Conservation (phyloP, 1,140 invertebrate species). For the Tetragnatha versicolor region DNA sequence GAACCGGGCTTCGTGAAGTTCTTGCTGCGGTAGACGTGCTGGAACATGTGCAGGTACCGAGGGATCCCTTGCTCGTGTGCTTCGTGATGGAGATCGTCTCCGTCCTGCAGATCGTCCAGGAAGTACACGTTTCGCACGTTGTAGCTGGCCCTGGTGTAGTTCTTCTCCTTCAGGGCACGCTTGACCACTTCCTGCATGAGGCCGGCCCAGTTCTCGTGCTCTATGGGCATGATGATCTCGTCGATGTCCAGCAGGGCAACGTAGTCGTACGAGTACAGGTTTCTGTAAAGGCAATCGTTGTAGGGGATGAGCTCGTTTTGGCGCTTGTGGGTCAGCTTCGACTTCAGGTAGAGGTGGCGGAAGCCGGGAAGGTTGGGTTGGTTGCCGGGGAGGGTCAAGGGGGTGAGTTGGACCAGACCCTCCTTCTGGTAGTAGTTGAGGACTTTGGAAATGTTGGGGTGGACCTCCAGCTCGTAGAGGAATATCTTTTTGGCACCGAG, state of each 20-base stretch:
- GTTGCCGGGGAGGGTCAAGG: slow-evolving; percentile 86
- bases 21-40: slow-evolving; percentile 87
- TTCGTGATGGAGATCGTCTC: slow-evolving; percentile 59
- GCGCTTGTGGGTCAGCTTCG: slow-evolving; percentile 86
- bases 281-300: slow-evolving; percentile 95
- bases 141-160: slow-evolving; percentile 81
- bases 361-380: slow-evolving; percentile 88
- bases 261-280: slow-evolving; percentile 89
- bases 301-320: slow-evolving; percentile 96
- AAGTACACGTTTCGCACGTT: slow-evolving; percentile 95
- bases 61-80: slow-evolving; percentile 72
- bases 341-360: slow-evolving; percentile 86
- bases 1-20: slow-evolving; percentile 93
- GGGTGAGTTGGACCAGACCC: slow-evolving; percentile 82
- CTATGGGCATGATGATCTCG: slow-evolving; percentile 92
- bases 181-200: slow-evolving; percentile 76
- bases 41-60: slow-evolving; percentile 91
- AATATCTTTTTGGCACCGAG: slow-evolving; percentile 92
- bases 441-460: slow-evolving; percentile 89
- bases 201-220: slow-evolving; percentile 76
- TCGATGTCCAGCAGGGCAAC: slow-evolving; percentile 91
- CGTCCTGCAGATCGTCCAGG: slow-evolving; percentile 78
- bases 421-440: slow-evolving; percentile 79
- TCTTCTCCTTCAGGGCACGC: slow-evolving; percentile 70
- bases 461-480: slow-evolving; percentile 89